Evolutionary conservation across 1,140 invertebrate genomes (phyloP).

Genomic region (Drosophila setifemur): DNA sequence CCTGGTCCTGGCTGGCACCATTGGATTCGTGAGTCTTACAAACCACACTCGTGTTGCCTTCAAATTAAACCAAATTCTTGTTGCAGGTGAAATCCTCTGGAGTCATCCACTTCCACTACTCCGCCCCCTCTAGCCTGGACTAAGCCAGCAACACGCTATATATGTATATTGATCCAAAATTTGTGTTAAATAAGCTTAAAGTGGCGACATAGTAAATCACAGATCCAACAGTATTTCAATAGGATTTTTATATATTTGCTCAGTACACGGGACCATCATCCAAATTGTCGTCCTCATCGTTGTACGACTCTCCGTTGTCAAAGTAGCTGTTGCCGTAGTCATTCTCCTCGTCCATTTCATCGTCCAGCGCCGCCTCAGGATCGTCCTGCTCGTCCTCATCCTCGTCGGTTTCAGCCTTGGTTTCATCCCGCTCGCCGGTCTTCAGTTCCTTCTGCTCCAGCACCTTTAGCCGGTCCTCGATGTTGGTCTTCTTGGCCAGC

Average conservation of each 20-base stretch:
- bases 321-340: slow-evolving; percentile 93
- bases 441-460: slow-evolving; percentile 85
- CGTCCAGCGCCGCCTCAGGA: slow-evolving; percentile 84
- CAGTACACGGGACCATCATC: slow-evolving; percentile 90
- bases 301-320: slow-evolving; percentile 93
- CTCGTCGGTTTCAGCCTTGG: slow-evolving; percentile 69
- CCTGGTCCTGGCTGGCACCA: slow-evolving; percentile 83
- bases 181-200: slow-evolving; percentile 79
- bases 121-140: slow-evolving; percentile 84
- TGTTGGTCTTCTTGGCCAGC: slow-evolving; percentile 57
- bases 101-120: slow-evolving; percentile 85
- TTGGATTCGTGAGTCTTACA: slow-evolving; percentile 84
- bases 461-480: slow-evolving; percentile 82
- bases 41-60: neutral
- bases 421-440: slow-evolving; percentile 83
- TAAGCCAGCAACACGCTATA: slow-evolving; percentile 66
- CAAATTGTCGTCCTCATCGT: slow-evolving; percentile 93
- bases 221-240: slow-evolving; percentile 33
- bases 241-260: slow-evolving; percentile 48
- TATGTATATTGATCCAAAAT: slow-evolving; percentile 52
- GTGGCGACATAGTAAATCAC: slow-evolving; percentile 72
- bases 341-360: slow-evolving; percentile 89
- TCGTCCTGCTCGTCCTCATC: slow-evolving; percentile 84
- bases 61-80: neutral
- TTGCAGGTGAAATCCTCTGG: slow-evolving; percentile 84